Percentiles rank a stretch among this genome's conserved stretches.
phyloP scores from a whole-genome alignment of 1,140 invertebrate species.

The Nebria ingens region DNA sequence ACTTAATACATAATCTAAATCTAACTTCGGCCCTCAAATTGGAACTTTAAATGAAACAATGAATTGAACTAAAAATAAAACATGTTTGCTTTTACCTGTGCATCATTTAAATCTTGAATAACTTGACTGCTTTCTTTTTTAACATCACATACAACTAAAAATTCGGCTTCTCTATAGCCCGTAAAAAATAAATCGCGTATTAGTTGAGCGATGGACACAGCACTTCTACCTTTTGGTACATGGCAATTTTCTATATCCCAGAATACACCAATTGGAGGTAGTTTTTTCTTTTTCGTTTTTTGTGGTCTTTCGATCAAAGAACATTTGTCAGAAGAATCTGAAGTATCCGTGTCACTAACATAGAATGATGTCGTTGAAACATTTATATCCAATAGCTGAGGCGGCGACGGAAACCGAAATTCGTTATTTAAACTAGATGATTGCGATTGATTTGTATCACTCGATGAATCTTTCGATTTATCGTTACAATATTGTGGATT shows the following conservation, averaged over 20 bases:
- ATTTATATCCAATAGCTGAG: background rate
- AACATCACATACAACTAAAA: constrained; percentile 73
- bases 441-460: background rate
- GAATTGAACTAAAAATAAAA: too few relatives aligned
- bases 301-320: constrained; percentile 12
- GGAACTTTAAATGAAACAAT: too few relatives aligned
- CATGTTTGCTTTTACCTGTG: too few relatives aligned
- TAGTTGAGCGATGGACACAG: constrained; percentile 62
- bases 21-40: too few relatives aligned
- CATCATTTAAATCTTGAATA: constrained; percentile 77
- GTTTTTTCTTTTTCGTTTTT: constrained; percentile 27
- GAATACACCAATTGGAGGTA: constrained; percentile 76
- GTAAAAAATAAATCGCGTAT: constrained; percentile 69
- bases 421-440: background rate
- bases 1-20: too few relatives aligned
- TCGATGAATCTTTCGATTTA: background rate
- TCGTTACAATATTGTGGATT: background rate
- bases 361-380: background rate
- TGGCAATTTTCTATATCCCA: constrained; percentile 91
- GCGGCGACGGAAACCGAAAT: background rate
- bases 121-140: constrained; percentile 66
- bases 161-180: constrained; percentile 73
- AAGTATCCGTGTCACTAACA: background rate
- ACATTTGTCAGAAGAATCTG: background rate
- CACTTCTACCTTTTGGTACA: constrained; percentile 71